These are phyloP conservation scores for Stratiomys singularior DNA, from an alignment of 2,888 invertebrate genomes.

Conservation along the genomic window DNA sequence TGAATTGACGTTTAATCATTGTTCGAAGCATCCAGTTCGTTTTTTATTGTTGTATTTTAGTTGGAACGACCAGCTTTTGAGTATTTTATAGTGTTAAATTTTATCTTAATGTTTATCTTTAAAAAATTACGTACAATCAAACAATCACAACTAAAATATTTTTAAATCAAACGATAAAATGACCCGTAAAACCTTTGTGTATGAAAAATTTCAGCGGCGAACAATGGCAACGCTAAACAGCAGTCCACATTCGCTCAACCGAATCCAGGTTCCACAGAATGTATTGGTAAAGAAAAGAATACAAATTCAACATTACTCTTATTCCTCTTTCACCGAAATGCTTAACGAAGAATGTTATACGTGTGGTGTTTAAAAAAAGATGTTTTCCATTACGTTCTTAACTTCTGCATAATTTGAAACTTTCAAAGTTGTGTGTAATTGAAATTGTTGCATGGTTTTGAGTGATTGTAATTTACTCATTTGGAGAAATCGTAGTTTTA, in stretches of 20 bases:
- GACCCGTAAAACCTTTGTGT: constrained; percentile 21
- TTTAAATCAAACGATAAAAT: constrained; percentile 19
- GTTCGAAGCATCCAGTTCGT: background rate
- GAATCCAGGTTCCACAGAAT: constrained; percentile 67
- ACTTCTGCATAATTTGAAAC: too few relatives aligned
- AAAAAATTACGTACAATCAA: background rate
- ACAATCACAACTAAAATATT: background rate
- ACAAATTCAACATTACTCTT: constrained; percentile 49
- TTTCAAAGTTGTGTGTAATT: too few relatives aligned
- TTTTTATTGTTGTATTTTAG: background rate
- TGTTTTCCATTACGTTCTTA: too few relatives aligned
- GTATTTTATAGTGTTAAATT: background rate
- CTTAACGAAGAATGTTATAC: constrained; percentile 20
- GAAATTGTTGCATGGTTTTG: too few relatives aligned
- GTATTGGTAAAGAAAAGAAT: constrained; percentile 63
- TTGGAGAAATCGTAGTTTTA: too few relatives aligned
- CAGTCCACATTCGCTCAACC: constrained; percentile 67
- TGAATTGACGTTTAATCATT: background rate
- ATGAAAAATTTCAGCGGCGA: constrained; percentile 64
- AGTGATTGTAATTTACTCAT: too few relatives aligned
- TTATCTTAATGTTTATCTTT: background rate
- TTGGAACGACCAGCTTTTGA: background rate
- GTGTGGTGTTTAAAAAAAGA: constrained; percentile 24
- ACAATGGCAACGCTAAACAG: constrained; percentile 67
- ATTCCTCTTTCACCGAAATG: constrained; percentile 15